Percentiles rank a stretch among this genome's conserved stretches.
Evolutionary conservation across 2,888 invertebrate species (phyloP).

Genomic region (Lacanobia wlatinum): DNA sequence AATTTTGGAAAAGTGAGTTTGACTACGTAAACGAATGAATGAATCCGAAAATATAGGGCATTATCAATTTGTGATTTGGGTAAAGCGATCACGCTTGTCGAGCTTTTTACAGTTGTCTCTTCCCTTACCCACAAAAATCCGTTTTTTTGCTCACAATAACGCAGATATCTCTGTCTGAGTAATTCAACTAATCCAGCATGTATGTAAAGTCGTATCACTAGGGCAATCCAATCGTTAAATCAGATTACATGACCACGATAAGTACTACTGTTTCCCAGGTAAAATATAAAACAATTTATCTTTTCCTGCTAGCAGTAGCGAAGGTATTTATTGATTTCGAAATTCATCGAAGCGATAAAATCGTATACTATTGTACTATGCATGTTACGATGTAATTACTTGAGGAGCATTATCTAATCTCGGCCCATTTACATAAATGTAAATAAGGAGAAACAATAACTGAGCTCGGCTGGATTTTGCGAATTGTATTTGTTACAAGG

Average conservation of each 20-base stretch:
- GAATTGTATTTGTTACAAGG: slow-evolving; percentile 51
- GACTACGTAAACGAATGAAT: too few species aligned
- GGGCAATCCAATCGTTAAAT: slow-evolving; percentile 42
- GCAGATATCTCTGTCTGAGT: neutral
- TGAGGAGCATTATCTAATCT: slow-evolving; percentile 67
- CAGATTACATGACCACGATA: slow-evolving; percentile 55
- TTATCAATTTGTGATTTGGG: too few species aligned
- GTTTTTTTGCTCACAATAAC: neutral
- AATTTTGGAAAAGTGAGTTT: too few species aligned
- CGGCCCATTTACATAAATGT: slow-evolving; percentile 63
- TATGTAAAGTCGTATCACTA: slow-evolving; percentile 20
- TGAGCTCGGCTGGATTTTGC: slow-evolving; percentile 46
- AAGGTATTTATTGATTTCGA: slow-evolving; percentile 65
- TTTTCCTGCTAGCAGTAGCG: slow-evolving; percentile 66
- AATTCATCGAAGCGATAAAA: slow-evolving; percentile 71
- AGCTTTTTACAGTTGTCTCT: too few species aligned
- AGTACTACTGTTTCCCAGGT: slow-evolving; percentile 59
- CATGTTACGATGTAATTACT: slow-evolving; percentile 65
- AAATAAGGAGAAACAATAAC: slow-evolving; percentile 61
- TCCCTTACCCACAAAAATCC: neutral
- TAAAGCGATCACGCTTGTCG: too few species aligned
- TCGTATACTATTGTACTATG: slow-evolving; percentile 58
- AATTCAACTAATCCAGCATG: slow-evolving; percentile 12
- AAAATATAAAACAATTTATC: slow-evolving; percentile 64
- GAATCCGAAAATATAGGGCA: too few species aligned